phyloP scores from a whole-genome alignment of 2,113 vertebrate species.

The Halcyon senegalensis region DNA sequence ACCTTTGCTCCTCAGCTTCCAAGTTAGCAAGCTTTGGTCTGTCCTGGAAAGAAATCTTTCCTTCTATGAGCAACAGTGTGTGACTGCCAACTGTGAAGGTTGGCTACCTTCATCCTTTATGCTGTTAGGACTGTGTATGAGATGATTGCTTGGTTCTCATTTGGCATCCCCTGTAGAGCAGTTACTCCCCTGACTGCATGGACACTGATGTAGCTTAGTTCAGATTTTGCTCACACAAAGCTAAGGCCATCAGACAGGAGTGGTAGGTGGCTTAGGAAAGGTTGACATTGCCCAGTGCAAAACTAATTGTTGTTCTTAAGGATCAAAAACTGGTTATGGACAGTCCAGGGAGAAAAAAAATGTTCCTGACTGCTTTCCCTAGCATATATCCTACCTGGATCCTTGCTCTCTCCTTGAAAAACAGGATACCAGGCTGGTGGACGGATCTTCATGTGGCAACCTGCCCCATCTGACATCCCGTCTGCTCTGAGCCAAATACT shows the following conservation, averaged over 20 bases:
- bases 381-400: not conserved
- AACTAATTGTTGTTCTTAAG: not conserved
- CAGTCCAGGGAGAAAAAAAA: not conserved
- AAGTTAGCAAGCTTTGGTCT: not conserved
- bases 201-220: not conserved
- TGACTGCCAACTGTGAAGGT: not conserved
- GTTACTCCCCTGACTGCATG: not conserved
- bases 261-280: not conserved
- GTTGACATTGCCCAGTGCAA: not conserved
- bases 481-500: not conserved
- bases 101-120: not conserved
- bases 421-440: not conserved
- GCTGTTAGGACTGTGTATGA: not conserved
- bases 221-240: not conserved
- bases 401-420: not conserved
- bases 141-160: not conserved
- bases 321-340: not conserved
- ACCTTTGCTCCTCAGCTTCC: not conserved
- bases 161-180: not conserved
- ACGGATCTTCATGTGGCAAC: not conserved
- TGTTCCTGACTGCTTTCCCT: not conserved
- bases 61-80: not conserved
- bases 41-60: not conserved
- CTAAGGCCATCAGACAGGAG: not conserved
- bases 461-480: not conserved